Evolutionary conservation across 2,797 vertebrate genomes (phyloP).

Genomic region (Serranus cabrilla): DNA sequence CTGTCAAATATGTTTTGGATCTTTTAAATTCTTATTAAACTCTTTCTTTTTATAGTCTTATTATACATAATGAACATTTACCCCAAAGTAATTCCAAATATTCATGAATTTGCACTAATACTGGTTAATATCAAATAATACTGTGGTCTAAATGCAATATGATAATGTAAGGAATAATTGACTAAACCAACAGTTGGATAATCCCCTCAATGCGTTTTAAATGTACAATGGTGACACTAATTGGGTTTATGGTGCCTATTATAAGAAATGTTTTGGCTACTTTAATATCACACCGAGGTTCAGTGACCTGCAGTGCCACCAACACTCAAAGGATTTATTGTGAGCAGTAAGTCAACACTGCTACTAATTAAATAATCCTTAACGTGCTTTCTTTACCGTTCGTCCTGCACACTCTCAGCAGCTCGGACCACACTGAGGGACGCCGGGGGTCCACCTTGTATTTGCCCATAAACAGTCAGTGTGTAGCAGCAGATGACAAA

Average conservation of each 20-base stretch:
- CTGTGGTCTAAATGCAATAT: neutral
- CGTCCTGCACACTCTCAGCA: conserved; percentile 13
- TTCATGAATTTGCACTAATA: neutral
- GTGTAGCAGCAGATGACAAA: conserved; percentile 84
- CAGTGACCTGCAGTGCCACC: neutral
- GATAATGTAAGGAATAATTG: neutral
- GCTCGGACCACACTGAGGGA: conserved; percentile 31
- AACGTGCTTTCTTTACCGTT: conserved; percentile 17
- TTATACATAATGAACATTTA: neutral
- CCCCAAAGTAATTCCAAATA: neutral
- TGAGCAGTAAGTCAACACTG: neutral
- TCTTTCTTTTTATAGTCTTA: neutral
- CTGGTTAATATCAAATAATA: neutral
- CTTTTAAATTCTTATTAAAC: neutral
- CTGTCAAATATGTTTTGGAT: neutral
- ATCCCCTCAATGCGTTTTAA: neutral
- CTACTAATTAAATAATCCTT: neutral
- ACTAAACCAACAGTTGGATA: neutral
- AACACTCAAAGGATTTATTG: neutral
- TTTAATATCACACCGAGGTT: neutral
- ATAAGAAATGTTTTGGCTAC: neutral
- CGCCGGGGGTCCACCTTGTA: conserved; percentile 61
- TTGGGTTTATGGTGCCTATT: neutral
- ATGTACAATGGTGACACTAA: neutral
- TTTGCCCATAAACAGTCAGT: conserved; percentile 67